Percentiles rank a stretch among this genome's conserved stretches.
phyloP scores from a whole-genome alignment of 1,140 invertebrate species.

The Euwallacea fornicatus region DNA sequence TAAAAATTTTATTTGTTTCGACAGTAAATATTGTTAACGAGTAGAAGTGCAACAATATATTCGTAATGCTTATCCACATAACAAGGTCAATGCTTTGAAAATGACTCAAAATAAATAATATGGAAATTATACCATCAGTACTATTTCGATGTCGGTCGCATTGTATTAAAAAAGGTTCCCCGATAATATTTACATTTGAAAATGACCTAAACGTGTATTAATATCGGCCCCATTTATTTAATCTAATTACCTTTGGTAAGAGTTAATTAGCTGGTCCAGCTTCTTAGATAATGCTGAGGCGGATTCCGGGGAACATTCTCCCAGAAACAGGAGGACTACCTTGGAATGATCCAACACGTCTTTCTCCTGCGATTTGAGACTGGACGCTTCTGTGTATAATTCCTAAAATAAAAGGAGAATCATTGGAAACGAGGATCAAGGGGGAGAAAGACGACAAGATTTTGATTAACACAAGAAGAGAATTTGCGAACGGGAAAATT shows the following conservation, averaged over 20 bases:
- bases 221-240: too few relatives aligned
- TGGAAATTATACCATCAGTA: neutral
- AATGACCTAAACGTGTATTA: too few relatives aligned
- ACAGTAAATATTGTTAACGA: neutral
- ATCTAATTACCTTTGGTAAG: slow-evolving; percentile 59
- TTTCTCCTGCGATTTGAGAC: slow-evolving; percentile 57
- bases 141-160: neutral
- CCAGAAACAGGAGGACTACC: slow-evolving; percentile 61
- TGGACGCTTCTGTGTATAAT: slow-evolving; percentile 63
- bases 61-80: neutral
- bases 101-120: slow-evolving; percentile 6
- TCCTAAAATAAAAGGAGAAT: slow-evolving; percentile 55
- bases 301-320: slow-evolving; percentile 59
- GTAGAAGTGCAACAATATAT: slow-evolving; percentile 5
- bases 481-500: neutral
- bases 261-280: slow-evolving; percentile 58
- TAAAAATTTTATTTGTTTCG: too few relatives aligned
- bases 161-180: neutral
- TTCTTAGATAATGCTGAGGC: slow-evolving; percentile 59
- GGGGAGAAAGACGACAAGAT: neutral
- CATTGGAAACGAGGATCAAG: neutral
- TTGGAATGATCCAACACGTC: slow-evolving; percentile 59
- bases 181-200: too few relatives aligned
- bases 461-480: neutral
- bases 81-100: slow-evolving; percentile 3